Percentiles rank a stretch among this genome's conserved stretches.
phyloP scores from a whole-genome alignment of 1,140 invertebrate genomes.

The Manduca sexta region DNA sequence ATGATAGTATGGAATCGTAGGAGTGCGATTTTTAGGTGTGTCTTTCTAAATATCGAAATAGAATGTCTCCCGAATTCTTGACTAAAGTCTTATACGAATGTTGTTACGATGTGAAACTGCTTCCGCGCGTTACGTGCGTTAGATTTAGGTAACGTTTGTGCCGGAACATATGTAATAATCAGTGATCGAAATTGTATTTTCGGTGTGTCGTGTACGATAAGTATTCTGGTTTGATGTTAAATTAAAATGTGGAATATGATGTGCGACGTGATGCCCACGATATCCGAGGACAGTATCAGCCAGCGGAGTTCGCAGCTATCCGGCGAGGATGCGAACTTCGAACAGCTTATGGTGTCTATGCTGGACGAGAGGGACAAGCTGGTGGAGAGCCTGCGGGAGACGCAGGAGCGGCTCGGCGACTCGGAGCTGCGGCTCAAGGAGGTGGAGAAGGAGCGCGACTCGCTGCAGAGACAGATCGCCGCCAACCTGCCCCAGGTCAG shows the following conservation, averaged over 20 bases:
- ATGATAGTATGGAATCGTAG: conserved; percentile 74
- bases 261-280: conserved; percentile 99
- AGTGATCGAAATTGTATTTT: conserved; percentile 67
- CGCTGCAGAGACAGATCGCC: conserved; percentile 93
- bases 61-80: conserved; percentile 75
- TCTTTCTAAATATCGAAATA: conserved; percentile 74
- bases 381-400: conserved; percentile 95
- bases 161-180: conserved; percentile 68
- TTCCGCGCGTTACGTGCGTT: conserved; percentile 60
- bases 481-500: conserved; percentile 97
- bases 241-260: conserved; percentile 98
- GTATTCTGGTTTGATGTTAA: conserved; percentile 69
- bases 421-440: conserved; percentile 90
- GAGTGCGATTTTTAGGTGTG: conserved; percentile 79
- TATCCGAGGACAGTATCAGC: conserved; percentile 97
- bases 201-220: conserved; percentile 68
- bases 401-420: conserved; percentile 92
- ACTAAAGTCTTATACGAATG: conserved; percentile 56
- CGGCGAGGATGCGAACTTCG: conserved; percentile 97
- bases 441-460: conserved; percentile 95
- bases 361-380: conserved; percentile 98
- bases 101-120: conserved; percentile 59
- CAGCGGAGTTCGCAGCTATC: conserved; percentile 92
- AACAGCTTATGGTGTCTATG: conserved; percentile 99
- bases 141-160: conserved; percentile 73